Evolutionary conservation across 1,140 invertebrate species (phyloP), one percentile per base, ranked within the genome.

Genomic region (Ostrea denselamellosa): DNA sequence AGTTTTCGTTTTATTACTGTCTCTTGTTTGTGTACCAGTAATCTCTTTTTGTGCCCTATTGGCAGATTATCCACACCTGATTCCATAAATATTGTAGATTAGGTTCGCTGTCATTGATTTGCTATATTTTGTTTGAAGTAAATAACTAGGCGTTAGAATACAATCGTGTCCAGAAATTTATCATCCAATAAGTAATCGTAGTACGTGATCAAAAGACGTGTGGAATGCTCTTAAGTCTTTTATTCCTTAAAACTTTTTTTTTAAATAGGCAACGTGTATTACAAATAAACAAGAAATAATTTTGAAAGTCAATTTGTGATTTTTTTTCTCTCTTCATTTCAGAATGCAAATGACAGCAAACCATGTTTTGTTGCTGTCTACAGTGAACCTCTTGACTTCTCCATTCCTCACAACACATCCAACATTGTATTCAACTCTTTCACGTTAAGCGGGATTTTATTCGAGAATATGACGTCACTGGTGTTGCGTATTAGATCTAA

Each of bases 381-480:
- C 68, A 77, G 68, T 77, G 28, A 77, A 77, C 28, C 25, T 25
- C 28, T 77, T 77, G 68, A 77, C 68, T 25, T 77, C 12, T 25
- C 22, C 4, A 28, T 25, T 77, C 68, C 68, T 14, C 22, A 9
- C 10, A 77, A 77, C 28, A 28, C 68, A 77, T 77, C 68, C 22
- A 62, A 62, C 58, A 77, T 77, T 77, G 68, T 12, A 77, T 77
- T 77, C 68, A 77, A 22, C 12, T 34, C 68, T 25, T 28, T 77
- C 68, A 5, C 28, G 28, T 34, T 77, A 77, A 25, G 28, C 68
- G 68, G 68, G 68, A 28, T 14, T 17, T 77, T 77, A 25, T 34
- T 28, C 12, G 68, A 77, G 68, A 34, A 34, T 77, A 77, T 77
- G 68, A 77, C 68, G 68, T 77, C 68, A 77, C 14, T 77, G 28